Evolutionary conservation across 1,140 invertebrate genomes (phyloP), one percentile per base, ranked within the genome.

Genomic region (Psilanteris sp.): DNA sequence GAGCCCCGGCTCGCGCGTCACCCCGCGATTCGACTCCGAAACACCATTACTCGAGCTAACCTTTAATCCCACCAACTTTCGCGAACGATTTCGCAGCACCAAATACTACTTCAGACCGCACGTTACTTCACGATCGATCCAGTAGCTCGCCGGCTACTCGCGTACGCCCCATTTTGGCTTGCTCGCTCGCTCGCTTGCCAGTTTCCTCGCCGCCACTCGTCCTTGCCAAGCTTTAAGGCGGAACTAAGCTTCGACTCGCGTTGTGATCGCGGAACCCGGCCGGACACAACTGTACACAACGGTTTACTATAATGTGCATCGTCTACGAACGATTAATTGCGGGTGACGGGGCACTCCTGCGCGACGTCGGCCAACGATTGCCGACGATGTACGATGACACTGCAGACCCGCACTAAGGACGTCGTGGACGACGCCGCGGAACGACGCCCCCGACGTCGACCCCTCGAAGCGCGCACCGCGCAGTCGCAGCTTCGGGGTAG

Each of bases 111-210:
- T 59, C 16, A 14, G 43, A 36, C 31, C 57, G 57, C 43, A 36
- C 54, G 81, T 82, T 83, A 84, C 84, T 84, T 83, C 77, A 79
- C 83, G 80, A 87, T 87, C 83, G 83, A 87, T 86, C 83, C 84
- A 81, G 75, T 55, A 31, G 14, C 50, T 79, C 79, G 78, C 72
- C 72, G 79, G 76, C 48, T 68, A 64, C 67, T 68, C 75, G 74
- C 76, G 78, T 81, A 79, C 80, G 80, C 82, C 81, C 82, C 82
- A 84, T 84, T 83, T 83, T 83, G 82, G 48, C 26, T 26, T 31
- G n/a, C 18, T 18, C 8, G 8, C 1, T 26, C 14, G 1, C 20
- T 26, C 26, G 3, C 32, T 26, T 13, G 11, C 32, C 14, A 16
- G 7, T 16, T 22, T 34, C n/a, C 41, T 29, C 1, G 8, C 9